Percentiles rank a stretch among this genome's conserved stretches.
phyloP scores from a whole-genome alignment of 2,888 invertebrate genomes.

The Pammene fasciana region DNA sequence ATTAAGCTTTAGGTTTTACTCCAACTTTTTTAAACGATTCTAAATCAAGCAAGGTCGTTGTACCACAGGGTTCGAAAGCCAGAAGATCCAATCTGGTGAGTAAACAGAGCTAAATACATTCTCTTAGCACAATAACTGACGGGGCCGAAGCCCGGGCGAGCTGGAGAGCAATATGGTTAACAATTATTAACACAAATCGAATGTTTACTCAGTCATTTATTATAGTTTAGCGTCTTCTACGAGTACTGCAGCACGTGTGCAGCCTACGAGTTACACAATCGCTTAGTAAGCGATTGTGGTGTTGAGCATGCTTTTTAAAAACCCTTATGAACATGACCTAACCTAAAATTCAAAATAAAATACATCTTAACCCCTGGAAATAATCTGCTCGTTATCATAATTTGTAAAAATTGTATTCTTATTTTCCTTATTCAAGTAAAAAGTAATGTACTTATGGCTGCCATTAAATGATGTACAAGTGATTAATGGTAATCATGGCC shows the following conservation, averaged over 20 bases:
- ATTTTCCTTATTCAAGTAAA: too few species aligned
- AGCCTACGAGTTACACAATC: background rate
- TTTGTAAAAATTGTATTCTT: too few species aligned
- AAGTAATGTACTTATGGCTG: too few species aligned
- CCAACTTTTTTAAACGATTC: background rate
- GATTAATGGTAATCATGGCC: too few species aligned
- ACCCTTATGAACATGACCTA: too few species aligned
- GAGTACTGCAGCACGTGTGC: background rate
- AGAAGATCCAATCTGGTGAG: constrained; percentile 33
- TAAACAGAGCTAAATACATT: constrained; percentile 28
- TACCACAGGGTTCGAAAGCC: constrained; percentile 44
- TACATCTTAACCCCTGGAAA: too few species aligned
- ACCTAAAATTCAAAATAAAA: too few species aligned
- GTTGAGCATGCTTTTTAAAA: too few species aligned
- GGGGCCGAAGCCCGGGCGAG: constrained; percentile 21
- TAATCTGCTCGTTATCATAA: too few species aligned
- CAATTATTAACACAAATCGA: constrained; percentile 19
- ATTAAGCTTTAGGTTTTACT: constrained; percentile 3
- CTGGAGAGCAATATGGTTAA: constrained; percentile 6
- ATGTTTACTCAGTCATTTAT: constrained; percentile 27
- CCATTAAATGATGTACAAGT: too few species aligned
- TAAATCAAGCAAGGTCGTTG: constrained; percentile 44
- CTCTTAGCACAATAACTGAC: constrained; percentile 19
- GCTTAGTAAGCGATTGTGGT: background rate
- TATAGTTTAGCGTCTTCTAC: constrained; percentile 9